Conservation (phyloP, 1,140 invertebrate genomes). For the Hestina assimilis region DNA sequence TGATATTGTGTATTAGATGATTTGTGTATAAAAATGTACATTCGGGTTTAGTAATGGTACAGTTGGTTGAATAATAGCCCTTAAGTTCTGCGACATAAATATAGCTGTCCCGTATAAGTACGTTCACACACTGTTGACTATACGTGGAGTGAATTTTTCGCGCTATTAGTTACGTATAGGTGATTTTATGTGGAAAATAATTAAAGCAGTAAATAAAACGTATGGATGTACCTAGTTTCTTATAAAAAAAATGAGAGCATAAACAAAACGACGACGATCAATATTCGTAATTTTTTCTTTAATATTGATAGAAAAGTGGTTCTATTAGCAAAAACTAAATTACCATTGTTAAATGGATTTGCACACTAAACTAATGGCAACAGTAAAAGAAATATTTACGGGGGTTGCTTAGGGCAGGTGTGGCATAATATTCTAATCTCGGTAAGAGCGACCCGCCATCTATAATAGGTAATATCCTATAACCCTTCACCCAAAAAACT, state of each 20-base stretch:
- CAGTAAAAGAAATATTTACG: conserved; percentile 54
- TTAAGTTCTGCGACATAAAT: conserved; percentile 8
- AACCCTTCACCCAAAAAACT: conserved; percentile 29
- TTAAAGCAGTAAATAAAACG: background rate
- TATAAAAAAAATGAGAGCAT: too few relatives aligned
- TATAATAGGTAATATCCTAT: conserved; percentile 64
- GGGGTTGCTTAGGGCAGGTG: conserved; percentile 49
- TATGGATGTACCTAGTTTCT: background rate
- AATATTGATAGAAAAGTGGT: too few relatives aligned
- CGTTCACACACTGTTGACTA: conserved; percentile 23
- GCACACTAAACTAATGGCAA: background rate
- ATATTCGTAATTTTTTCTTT: too few relatives aligned
- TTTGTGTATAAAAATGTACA: conserved; percentile 49
- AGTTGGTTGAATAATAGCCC: conserved; percentile 17
- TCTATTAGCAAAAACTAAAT: too few relatives aligned
- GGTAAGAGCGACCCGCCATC: conserved; percentile 57
- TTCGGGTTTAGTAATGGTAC: conserved; percentile 3
- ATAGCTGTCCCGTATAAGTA: conserved; percentile 6
- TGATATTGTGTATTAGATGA: conserved; percentile 70
- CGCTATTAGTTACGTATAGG: conserved; percentile 27
- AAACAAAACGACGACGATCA: too few relatives aligned
- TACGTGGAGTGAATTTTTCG: conserved; percentile 50
- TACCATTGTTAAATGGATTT: background rate
- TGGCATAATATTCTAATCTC: conserved; percentile 67
- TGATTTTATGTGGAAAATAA: background rate